Conservation (phyloP, 37 sponge, comb jelly and placozoan species). For the Chondrosia reniformis region DNA sequence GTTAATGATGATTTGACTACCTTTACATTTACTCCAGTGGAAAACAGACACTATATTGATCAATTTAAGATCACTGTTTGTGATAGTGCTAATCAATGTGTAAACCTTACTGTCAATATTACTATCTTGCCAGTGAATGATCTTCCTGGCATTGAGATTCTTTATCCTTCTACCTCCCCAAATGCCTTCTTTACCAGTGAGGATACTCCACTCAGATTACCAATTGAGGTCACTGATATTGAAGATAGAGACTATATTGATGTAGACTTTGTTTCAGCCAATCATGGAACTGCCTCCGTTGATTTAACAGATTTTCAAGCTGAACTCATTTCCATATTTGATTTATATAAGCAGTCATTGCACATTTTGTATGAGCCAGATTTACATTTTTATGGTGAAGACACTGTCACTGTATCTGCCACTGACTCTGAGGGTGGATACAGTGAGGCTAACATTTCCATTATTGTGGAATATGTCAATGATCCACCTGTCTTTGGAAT, state of each 20-base stretch:
- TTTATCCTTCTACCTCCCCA: not conserved
- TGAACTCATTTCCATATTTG: not conserved
- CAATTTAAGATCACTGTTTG: constrained; percentile 46
- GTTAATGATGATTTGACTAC: not conserved
- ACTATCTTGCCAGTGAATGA: constrained; percentile 70
- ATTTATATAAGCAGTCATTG: constrained; percentile 40
- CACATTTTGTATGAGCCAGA: constrained; percentile 62
- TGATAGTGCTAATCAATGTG: constrained; percentile 49
- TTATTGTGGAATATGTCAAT: constrained; percentile 59
- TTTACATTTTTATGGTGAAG: constrained; percentile 66
- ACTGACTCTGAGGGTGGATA: constrained; percentile 48
- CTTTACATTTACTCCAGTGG: constrained; percentile 23
- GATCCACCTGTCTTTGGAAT: constrained; percentile 74
- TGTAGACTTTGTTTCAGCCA: constrained; percentile 5
- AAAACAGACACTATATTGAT: constrained; percentile 37
- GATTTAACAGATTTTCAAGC: not conserved
- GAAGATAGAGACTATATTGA: constrained; percentile 32
- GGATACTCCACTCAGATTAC: constrained; percentile 42
- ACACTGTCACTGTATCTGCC: constrained; percentile 39
- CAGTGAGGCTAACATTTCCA: constrained; percentile 34
- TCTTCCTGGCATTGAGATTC: constrained; percentile 40
- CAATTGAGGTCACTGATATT: constrained; percentile 47
- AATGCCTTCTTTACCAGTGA: constrained; percentile 24
- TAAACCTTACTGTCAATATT: constrained; percentile 29
- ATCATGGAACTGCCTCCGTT: constrained; percentile 13